Percentiles rank a stretch among this genome's conserved stretches.
These are phyloP conservation scores for Leucoraja erinaceus DNA, from an alignment of 2,113 vertebrate species.

Conservation along the genomic window DNA sequence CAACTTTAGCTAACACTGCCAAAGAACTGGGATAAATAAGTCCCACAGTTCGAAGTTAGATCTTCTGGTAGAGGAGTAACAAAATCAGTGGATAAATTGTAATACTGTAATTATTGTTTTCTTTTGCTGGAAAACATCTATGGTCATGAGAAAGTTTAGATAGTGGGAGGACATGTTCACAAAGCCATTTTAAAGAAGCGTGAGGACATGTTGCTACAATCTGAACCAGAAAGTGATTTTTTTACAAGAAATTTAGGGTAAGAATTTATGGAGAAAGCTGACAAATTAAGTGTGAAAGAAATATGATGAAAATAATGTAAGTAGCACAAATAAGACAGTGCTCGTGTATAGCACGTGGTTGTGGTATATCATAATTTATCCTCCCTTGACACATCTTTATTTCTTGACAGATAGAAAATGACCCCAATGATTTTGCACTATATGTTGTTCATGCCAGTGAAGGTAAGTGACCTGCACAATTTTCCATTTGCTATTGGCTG, in stretches of 20 bases:
- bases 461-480: background rate
- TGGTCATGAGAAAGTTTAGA: background rate
- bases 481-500: background rate
- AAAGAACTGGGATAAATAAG: background rate
- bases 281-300: background rate
- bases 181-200: background rate
- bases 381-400: background rate
- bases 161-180: background rate
- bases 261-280: background rate
- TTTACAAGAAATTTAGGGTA: background rate
- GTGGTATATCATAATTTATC: background rate
- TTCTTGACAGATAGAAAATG: conserved; percentile 30
- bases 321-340: background rate
- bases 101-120: background rate
- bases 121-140: background rate
- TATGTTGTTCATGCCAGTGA: conserved; percentile 29
- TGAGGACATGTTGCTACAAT: background rate
- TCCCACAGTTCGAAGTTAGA: background rate
- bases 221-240: background rate
- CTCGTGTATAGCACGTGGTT: background rate
- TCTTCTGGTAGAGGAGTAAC: background rate
- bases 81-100: background rate
- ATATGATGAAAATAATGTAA: background rate
- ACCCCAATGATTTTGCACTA: conserved; percentile 31
- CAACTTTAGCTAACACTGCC: background rate